Base-by-base conservation (phyloP, 92 coral and sea anemone species). In the Actinostola sp. region DNA sequence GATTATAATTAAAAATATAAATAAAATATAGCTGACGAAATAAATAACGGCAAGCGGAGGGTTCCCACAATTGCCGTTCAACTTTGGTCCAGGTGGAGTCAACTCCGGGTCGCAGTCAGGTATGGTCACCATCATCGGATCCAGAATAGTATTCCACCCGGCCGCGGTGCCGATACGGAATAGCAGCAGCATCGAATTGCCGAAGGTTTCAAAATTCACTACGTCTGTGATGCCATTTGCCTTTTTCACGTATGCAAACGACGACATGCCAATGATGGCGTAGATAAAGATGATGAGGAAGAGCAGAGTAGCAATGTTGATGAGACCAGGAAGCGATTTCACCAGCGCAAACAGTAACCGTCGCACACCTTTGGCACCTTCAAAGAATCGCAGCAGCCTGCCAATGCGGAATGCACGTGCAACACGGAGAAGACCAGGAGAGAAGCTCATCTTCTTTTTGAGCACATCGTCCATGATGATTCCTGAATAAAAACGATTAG, bases 131-230 rank as follows among this genome's bases (percentile, higher is more conserved):
- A 95, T 95, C 68, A 95, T 89, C 58, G 99, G 99, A 53, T 91
- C 99, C 1, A 95, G 90, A 54, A 95, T 95, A 23, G 99, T 95
- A 44, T 95, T 95, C 99, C 99, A 95, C 0, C 99, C 99, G 11
- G 99, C 99, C 33, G 99, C 99, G 2, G 99, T 95, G 23, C 87
- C 99, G 51, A 95, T 93, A 34, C 99, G 99, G 56, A 95, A 95
- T 42, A 95, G 76, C 55, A 95, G 50, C 23, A 95, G 53, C 90
- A 95, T 80, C 25, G 97, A 92, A 61, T 83, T 92, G 20, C 89
- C 83, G 59, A 95, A 95, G 21, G 97, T 95, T 61, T 80, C 86
- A 76, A 95, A 95, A 76, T 95, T 95, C 72, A 95, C 99, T 38
- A 95, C 99, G 53, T 95, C 99, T 17, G 93, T 90, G 19, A 95